Percentiles rank a stretch among this genome's conserved stretches.
Evolutionary conservation across 35 echinoderm and acorn worm genomes (phyloP).

Genomic region (Eucidaris tribuloides): DNA sequence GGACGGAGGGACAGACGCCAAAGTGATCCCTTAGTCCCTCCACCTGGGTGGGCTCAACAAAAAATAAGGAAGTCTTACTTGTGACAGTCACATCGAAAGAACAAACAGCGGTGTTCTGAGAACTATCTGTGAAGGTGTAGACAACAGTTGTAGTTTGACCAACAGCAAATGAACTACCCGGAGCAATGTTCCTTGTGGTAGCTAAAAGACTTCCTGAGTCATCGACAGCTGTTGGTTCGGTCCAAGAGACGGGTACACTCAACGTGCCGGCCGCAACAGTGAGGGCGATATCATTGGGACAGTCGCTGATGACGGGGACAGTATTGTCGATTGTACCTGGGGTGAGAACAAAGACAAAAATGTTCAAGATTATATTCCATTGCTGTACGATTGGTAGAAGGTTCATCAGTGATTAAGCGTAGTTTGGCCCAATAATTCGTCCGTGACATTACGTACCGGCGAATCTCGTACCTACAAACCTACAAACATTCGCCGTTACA

Average conservation of each 20-base stretch:
- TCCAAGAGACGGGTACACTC: constrained; percentile 49
- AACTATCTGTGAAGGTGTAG: constrained; percentile 23
- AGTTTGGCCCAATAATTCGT: too few relatives aligned
- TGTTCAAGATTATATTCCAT: too few relatives aligned
- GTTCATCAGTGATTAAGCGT: too few relatives aligned
- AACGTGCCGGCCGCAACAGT: constrained; percentile 14
- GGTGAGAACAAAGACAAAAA: too few relatives aligned
- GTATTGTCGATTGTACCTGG: constrained; percentile 35
- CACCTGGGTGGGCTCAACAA: too few relatives aligned
- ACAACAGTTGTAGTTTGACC: constrained; percentile 10
- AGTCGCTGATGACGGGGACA: constrained; percentile 28
- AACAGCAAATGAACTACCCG: not conserved
- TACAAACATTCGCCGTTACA: too few relatives aligned
- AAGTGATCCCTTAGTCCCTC: too few relatives aligned
- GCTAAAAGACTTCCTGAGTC: too few relatives aligned
- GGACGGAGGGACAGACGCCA: too few relatives aligned
- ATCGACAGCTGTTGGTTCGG: constrained; percentile 66
- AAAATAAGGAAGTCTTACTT: constrained; percentile 17
- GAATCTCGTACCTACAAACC: too few relatives aligned
- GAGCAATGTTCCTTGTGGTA: not conserved
- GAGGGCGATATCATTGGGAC: constrained; percentile 25
- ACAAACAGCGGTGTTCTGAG: constrained; percentile 42
- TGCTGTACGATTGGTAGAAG: too few relatives aligned
- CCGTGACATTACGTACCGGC: too few relatives aligned
- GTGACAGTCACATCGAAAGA: constrained; percentile 34